A percentile compares a stretch with the other conserved stretches of the same genome.
These are phyloP conservation scores for Tetraodon nigroviridis DNA, from an alignment of 2,113 vertebrate genomes.

Conservation along the genomic window DNA sequence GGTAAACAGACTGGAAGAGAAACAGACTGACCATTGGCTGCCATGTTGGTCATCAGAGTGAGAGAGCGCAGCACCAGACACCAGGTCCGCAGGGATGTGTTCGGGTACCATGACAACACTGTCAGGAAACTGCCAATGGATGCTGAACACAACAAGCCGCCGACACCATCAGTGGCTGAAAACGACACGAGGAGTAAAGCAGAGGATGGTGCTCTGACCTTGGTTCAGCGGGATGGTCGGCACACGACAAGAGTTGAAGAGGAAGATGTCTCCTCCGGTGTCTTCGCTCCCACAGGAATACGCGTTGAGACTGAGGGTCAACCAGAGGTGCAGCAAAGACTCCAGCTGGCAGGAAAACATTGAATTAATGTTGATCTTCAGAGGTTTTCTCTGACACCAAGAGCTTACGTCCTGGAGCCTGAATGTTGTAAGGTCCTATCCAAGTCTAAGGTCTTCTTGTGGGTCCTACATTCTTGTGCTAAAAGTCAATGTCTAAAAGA, in stretches of 20 bases:
- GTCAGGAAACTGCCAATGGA: conserved; percentile 95
- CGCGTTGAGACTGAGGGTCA: conserved; percentile 96
- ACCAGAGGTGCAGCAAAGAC: conserved; percentile 93
- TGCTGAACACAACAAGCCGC: conserved; percentile 62
- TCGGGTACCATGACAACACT: conserved; percentile 96
- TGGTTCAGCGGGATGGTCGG: conserved; percentile 95
- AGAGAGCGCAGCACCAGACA: conserved; percentile 97
- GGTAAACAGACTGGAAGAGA: background rate
- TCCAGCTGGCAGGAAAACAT: conserved; percentile 77
- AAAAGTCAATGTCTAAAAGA: too few relatives aligned
- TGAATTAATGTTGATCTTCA: background rate
- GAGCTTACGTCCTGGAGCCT: too few relatives aligned
- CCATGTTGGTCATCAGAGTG: conserved; percentile 99
- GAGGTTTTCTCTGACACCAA: too few relatives aligned
- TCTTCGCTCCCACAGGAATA: conserved; percentile 85
- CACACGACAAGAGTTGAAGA: conserved; percentile 92
- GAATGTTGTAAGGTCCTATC: too few relatives aligned
- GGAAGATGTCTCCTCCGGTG: conserved; percentile 87
- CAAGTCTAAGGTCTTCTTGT: too few relatives aligned
- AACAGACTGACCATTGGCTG: conserved; percentile 82
- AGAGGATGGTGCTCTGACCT: conserved; percentile 72
- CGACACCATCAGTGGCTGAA: too few relatives aligned
- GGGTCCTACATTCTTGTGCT: too few relatives aligned
- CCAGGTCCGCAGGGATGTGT: conserved; percentile 92
- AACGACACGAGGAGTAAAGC: too few relatives aligned